These are phyloP conservation scores for Buathra laborator DNA, from an alignment of 2,888 invertebrate genomes.

Conservation along the genomic window DNA sequence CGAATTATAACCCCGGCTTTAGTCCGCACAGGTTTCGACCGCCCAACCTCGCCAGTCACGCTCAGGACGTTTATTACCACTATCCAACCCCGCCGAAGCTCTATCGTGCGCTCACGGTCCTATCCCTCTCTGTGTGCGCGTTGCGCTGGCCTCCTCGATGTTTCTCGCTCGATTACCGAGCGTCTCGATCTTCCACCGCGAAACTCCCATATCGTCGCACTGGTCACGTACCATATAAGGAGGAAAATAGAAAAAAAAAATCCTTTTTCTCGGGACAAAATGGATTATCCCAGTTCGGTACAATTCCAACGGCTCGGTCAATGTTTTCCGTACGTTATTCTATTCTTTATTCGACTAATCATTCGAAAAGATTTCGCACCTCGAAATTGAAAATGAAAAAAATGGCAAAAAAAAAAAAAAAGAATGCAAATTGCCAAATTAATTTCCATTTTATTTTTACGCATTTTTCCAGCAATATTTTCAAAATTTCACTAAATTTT, in stretches of 20 bases:
- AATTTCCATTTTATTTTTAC: too few species aligned
- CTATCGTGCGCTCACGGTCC: slow-evolving; percentile 14
- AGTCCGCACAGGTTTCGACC: slow-evolving; percentile 60
- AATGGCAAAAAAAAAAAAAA: too few species aligned
- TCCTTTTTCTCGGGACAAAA: slow-evolving; percentile 32
- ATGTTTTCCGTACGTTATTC: neutral
- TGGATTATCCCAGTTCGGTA: slow-evolving; percentile 1
- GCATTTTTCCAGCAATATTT: too few species aligned
- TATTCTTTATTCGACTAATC: neutral
- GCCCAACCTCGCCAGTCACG: slow-evolving; percentile 65
- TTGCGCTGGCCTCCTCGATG: slow-evolving; percentile 42
- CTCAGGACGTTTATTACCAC: slow-evolving; percentile 68
- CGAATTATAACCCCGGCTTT: slow-evolving; percentile 72
- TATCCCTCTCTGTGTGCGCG: too few species aligned
- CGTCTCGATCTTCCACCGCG: slow-evolving; percentile 51
- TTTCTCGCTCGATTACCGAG: slow-evolving; percentile 63
- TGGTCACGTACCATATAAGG: slow-evolving; percentile 56
- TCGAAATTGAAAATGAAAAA: too few species aligned
- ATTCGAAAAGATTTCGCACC: neutral
- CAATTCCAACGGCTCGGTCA: neutral
- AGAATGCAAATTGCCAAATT: too few species aligned
- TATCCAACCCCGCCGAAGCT: slow-evolving; percentile 53
- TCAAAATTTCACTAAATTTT: too few species aligned
- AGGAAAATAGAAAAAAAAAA: slow-evolving; percentile 47
- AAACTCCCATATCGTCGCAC: slow-evolving; percentile 45